Evolutionary conservation across 2,888 invertebrate genomes (phyloP), one percentile per base, ranked within the genome.

Genomic region (Prenolepis imparis): DNA sequence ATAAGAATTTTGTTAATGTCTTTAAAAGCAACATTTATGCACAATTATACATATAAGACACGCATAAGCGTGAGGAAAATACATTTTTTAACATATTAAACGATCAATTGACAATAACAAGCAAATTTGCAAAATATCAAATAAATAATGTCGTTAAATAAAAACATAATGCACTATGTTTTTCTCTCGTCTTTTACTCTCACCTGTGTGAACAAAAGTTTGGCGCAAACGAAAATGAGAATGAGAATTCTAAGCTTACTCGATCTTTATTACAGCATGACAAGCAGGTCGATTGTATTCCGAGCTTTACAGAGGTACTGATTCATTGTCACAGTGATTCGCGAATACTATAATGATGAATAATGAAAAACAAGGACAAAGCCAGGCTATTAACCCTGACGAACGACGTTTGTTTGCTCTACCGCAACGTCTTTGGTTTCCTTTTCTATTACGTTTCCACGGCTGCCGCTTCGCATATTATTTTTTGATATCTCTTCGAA

Each of bases 361-460:
- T 28, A 66, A 67, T 11, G 59, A 72, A 59, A 82, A 88, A 82
- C 48, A 52, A 82, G 82, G 41, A 86, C 86, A 81, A 90, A 87
- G 82, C 84, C 84, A 84, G 83, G 84, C 85, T 66, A 32, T 72
- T 66, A 63, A 77, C 52, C 21, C 59, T 55, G 81, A 89, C 85
- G 86, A 82, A 86, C 55, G 75, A 78, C 73, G 39, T 85, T 88
- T 82, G 72, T 88, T 88, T 80, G 72, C 41, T 77, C 77, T 67
- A 57, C 77, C 82, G 77, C 66, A 32, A 36, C 63, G 66, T 87
- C 48, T 84, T 84, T 85, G 64, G 39, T 75, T 87, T 80, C 74
- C 70, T 72, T 67, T 75, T 39, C 68, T 59, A n/a, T n/a, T n/a
- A 32, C 78, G 61, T 82, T 88, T 59, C 73, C 83, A 74, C 70